Evolutionary conservation across 2,888 invertebrate genomes (phyloP), one percentile per base, ranked within the genome.

Genomic region (Hypena proboscidalis): DNA sequence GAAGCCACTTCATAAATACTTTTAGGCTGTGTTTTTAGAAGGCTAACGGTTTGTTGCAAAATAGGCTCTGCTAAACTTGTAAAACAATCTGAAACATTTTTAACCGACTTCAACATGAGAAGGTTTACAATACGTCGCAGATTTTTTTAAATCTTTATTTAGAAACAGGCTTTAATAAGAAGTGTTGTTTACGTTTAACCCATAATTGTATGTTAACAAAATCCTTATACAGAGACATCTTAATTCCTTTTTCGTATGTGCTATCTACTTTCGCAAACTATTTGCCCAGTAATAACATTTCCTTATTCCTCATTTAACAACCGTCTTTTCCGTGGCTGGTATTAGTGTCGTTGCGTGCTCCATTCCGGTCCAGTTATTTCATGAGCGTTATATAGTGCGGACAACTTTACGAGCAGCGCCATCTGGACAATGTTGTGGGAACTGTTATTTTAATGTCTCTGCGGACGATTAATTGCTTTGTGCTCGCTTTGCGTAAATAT

Each of bases 321-420:
- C n/a, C 8, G n/a, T 7, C 7, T 1, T 13, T 14, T 4, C 3
- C 13, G 4, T 10, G 15, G 13, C n/a, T 4, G n/a, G 25, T 3
- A 20, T n/a, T 34, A 47, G 41, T 58, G 43, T 52, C 48, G 13
- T 45, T 43, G 48, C 29, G 20, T 42, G 40, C 45, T 59, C 44
- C 36, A 42, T 57, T 60, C 47, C 44, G 44, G 50, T 50, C 20
- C 42, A 59, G 41, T 37, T 37, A 49, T 29, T 53, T 36, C 35
- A 46, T 42, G 44, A n/a, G 29, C 44, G 41, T 59, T 53, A 58
- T 49, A 56, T 37, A 48, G 45, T n/a, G 29, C 11, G 7, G 9
- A 14, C 9, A 5, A 11, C 31, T 38, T 38, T 38, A 38, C 17
- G 25, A 34, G 6, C 29, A 31, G 26, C 20, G 38, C 54, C 50